phyloP scores from a whole-genome alignment of 2,113 vertebrate genomes.

The Spea bombifrons region DNA sequence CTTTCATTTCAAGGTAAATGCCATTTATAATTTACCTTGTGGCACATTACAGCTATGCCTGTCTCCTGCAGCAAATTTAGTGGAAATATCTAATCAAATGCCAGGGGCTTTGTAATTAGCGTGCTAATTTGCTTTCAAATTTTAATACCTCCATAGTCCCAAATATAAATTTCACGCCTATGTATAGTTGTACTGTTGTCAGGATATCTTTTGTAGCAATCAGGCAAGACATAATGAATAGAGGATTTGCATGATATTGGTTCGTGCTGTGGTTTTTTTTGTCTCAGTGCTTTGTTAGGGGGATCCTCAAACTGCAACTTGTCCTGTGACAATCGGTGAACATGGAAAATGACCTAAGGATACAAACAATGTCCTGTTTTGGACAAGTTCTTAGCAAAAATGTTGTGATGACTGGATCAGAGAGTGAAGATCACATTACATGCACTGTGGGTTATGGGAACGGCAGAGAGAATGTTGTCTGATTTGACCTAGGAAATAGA shows the following conservation, averaged over 20 bases:
- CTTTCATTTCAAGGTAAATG: slow-evolving; percentile 76
- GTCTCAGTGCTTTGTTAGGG: not conserved
- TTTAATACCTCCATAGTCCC: slow-evolving; percentile 48
- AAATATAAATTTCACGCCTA: slow-evolving; percentile 24
- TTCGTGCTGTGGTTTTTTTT: not conserved
- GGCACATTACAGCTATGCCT: slow-evolving; percentile 56
- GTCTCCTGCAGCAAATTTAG: slow-evolving; percentile 63
- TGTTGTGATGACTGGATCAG: slow-evolving; percentile 5
- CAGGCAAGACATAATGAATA: slow-evolving; percentile 7
- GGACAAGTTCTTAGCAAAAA: not conserved
- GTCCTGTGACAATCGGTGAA: not conserved
- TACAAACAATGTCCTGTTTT: slow-evolving; percentile 6
- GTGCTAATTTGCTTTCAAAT: slow-evolving; percentile 50
- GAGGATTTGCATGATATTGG: slow-evolving; percentile 2
- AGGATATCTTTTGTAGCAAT: not conserved
- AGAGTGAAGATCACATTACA: not conserved
- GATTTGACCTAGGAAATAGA: not conserved
- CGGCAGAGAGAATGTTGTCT: too few relatives aligned
- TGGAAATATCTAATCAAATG: slow-evolving; percentile 55
- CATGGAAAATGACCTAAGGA: not conserved
- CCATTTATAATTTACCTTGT: slow-evolving; percentile 67
- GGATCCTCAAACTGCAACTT: not conserved
- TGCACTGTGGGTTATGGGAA: not conserved
- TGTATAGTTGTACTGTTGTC: not conserved
- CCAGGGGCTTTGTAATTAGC: slow-evolving; percentile 53